Base-by-base conservation (phyloP, 2,888 invertebrate genomes). In the Actias luna region DNA sequence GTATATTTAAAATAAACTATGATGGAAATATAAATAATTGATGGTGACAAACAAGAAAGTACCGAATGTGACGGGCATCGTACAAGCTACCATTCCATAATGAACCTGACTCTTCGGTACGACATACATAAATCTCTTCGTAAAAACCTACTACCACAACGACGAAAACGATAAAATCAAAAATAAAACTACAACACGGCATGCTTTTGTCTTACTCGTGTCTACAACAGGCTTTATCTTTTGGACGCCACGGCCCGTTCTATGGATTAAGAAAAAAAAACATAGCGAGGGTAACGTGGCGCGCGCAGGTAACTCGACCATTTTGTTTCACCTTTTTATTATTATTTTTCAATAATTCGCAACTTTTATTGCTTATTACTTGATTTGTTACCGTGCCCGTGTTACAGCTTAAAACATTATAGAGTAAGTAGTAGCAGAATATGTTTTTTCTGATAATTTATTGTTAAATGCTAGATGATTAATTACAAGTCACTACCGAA, bases 121-220 rank as follows among this genome's bases (percentile, higher is more conserved):
- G 71, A 71, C 67, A 63, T 61, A 72, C 69, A 82, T 84, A 83
- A 84, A 86, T 82, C 79, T 75, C 71, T 63, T 66, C 71, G 76
- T 80, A 84, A 86, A 84, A 85, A 84, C 78, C 68, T 67, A 78
- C 78, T 76, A 79, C 22, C 46, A 50, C 71, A 73, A 78, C 78
- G 77, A 82, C 81, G 77, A 79, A 86, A 86, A 84, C 79, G 83
- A 85, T 86, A 85, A 83, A 87, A 87, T 84, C 81, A 82, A 84
- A 88, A 89, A 87, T 79, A 87, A 79, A 87, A 90, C 83, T 85
- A 89, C 83, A 83, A 83, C 81, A 78, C 77, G 80, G 75, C 77
- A 67, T 73, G 82, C 87, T 88, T 89, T 91, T 91, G 89, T 91
- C 85, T 92, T 89, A 88, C 86, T 83, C 85, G 84, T 89, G 90